Evolutionary conservation across 2,888 invertebrate species (phyloP), one percentile per base, ranked within the genome.

Genomic region (Papilio protenor): DNA sequence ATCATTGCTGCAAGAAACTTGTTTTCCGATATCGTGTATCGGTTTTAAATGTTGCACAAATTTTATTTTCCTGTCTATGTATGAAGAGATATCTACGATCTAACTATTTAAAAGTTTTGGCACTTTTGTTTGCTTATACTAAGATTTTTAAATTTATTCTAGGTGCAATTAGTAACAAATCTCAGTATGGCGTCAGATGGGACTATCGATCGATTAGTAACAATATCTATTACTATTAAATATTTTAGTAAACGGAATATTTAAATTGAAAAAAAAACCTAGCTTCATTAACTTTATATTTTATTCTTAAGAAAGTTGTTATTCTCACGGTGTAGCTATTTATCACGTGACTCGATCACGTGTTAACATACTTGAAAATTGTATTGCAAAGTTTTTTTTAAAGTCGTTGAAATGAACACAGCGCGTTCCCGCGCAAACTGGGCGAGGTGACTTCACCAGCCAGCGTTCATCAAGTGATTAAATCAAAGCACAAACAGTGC

Each of bases 401-500:
- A 23, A 57, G 2, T 2, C 5, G n/a, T 73, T 73, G 21, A 72
- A 27, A 55, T 52, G 1, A 40, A 57, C 40, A 21, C 18, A 18
- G 18, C n/a, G n/a, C 6, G 8, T 49, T 61, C 47, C 45, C 49
- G 74, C 72, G 55, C 61, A 74, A 64, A 74, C 23, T n/a, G 21
- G 4, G 21, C 52, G 11, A 73, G 11, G 52, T 52, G 89, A 91
- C 86, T 89, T 90, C 89, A 90, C 87, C 87, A 82, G 79, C 80
- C 40, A 69, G 40, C 66, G 83, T 85, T 85, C 87, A 85, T 82
- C 82, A 83, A 84, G 87, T 90, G 89, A 90, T 90, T 91, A 88
- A 88, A 90, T 69, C 66, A 85, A 84, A 87, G 88, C 87, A 87
- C 88, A 91, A 92, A 92, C 90, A 90, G 76, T 80, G 81, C 55